Percentiles rank a stretch among this genome's conserved stretches.
Conservation (phyloP, 2,888 invertebrate species). For the Dolichopus griseipennis region DNA sequence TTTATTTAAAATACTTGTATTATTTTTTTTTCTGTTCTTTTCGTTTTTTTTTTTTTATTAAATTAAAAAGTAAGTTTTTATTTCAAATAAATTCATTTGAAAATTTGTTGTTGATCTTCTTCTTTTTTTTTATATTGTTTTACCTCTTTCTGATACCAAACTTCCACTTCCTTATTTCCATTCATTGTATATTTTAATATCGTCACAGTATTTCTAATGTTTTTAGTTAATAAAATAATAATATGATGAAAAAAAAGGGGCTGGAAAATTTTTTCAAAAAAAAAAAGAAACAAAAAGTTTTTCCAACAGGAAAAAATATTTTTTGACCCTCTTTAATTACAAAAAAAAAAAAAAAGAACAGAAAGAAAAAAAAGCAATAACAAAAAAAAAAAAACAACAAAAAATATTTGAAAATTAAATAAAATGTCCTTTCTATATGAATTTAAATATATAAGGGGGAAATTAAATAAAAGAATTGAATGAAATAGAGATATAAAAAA, state of each 20-base stretch:
- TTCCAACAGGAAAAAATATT: neutral
- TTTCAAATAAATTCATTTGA: neutral
- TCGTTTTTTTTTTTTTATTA: neutral
- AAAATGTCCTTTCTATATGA: too few relatives aligned
- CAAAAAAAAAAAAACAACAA: neutral
- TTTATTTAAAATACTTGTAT: neutral
- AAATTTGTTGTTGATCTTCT: neutral
- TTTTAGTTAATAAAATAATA: neutral
- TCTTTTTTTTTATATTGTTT: too few relatives aligned
- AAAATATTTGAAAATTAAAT: too few relatives aligned
- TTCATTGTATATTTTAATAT: too few relatives aligned
- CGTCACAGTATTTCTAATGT: neutral
- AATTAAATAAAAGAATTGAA: too few relatives aligned
- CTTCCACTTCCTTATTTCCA: neutral
- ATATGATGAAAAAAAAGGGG: neutral
- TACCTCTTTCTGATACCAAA: too few relatives aligned
- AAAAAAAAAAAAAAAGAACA: neutral
- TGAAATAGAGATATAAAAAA: too few relatives aligned
- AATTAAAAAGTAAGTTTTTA: neutral
- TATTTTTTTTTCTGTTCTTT: neutral
- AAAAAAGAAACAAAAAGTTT: neutral
- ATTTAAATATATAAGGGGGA: too few relatives aligned
- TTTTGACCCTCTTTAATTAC: conserved; percentile 1
- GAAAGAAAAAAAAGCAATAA: neutral
- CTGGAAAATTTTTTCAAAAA: neutral